These are phyloP conservation scores for Dione vanillae DNA, from an alignment of 2,888 invertebrate genomes.

Conservation along the genomic window DNA sequence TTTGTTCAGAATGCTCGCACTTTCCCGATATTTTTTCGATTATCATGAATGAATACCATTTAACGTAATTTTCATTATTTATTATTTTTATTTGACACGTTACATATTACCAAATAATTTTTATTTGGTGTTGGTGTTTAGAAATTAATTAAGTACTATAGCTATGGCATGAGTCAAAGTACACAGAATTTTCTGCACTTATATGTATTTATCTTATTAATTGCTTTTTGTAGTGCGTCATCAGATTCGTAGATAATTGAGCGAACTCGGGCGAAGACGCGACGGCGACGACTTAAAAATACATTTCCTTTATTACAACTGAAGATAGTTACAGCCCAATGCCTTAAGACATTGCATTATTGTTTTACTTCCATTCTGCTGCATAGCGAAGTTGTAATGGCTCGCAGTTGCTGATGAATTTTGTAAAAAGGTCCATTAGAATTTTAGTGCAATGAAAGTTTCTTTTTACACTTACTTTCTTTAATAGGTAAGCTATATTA, in stretches of 20 bases:
- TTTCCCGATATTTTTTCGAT: background rate
- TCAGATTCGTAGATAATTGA: constrained; percentile 69
- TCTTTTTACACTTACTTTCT: background rate
- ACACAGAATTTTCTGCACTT: constrained; percentile 25
- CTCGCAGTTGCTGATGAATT: constrained; percentile 36
- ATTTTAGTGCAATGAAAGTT: background rate
- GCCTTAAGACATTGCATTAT: constrained; percentile 54
- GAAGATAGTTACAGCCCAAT: constrained; percentile 61
- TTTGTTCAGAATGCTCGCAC: background rate
- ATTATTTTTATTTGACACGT: too few relatives aligned
- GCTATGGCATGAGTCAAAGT: background rate
- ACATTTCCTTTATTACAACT: constrained; percentile 69
- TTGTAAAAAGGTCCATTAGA: constrained; percentile 20
- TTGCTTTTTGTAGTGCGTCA: constrained; percentile 51
- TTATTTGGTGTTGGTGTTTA: too few relatives aligned
- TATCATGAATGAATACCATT: too few relatives aligned
- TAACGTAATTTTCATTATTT: too few relatives aligned
- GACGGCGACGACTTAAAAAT: constrained; percentile 78
- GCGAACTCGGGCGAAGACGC: constrained; percentile 67
- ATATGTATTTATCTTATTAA: constrained; percentile 45
- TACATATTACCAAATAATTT: too few relatives aligned
- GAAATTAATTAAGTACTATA: background rate
- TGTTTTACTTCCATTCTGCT: constrained; percentile 49
- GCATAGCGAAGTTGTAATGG: constrained; percentile 44
- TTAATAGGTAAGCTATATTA: background rate